These are phyloP conservation scores for Pterocles burchelli DNA, from an alignment of 2,113 vertebrate species.

Conservation along the genomic window DNA sequence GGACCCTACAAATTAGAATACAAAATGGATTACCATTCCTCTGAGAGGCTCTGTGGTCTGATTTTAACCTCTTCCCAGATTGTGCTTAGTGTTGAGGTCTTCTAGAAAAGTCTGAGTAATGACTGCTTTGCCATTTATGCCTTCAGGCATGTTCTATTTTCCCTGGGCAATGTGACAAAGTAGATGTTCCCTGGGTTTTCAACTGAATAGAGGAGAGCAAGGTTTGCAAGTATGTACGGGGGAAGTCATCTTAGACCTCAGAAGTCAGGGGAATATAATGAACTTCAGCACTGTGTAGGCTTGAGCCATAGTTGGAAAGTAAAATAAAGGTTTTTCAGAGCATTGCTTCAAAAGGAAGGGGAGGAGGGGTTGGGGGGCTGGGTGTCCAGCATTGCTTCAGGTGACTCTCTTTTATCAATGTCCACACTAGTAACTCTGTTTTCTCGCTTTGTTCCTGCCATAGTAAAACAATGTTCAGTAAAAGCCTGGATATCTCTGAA, in stretches of 20 bases:
- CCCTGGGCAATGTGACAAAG: constrained; percentile 10
- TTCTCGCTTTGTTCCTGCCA: constrained; percentile 90
- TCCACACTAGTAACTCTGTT: constrained; percentile 78
- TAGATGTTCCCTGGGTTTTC: neutral
- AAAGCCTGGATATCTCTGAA: constrained; percentile 98
- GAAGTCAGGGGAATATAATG: neutral
- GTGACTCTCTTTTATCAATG: constrained; percentile 72
- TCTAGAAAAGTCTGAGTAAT: constrained; percentile 20
- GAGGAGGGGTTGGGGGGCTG: constrained; percentile 55
- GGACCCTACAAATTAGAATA: constrained; percentile 10
- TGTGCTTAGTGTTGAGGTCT: neutral
- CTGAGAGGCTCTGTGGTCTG: neutral
- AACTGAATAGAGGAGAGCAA: neutral
- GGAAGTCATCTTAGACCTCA: neutral
- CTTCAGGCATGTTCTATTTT: neutral
- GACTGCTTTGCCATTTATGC: neutral
- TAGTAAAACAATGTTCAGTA: constrained; percentile 99
- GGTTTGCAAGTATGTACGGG: neutral
- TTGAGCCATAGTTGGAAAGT: neutral
- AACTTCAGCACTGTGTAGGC: neutral
- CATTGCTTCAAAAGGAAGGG: constrained; percentile 41
- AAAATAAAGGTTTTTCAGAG: constrained; percentile 20
- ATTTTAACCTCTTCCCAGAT: constrained; percentile 11
- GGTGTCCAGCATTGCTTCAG: constrained; percentile 64
- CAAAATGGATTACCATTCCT: neutral